Evolutionary conservation across 2,888 invertebrate genomes (phyloP).

Genomic region (Rambutsinella grinnellia): DNA sequence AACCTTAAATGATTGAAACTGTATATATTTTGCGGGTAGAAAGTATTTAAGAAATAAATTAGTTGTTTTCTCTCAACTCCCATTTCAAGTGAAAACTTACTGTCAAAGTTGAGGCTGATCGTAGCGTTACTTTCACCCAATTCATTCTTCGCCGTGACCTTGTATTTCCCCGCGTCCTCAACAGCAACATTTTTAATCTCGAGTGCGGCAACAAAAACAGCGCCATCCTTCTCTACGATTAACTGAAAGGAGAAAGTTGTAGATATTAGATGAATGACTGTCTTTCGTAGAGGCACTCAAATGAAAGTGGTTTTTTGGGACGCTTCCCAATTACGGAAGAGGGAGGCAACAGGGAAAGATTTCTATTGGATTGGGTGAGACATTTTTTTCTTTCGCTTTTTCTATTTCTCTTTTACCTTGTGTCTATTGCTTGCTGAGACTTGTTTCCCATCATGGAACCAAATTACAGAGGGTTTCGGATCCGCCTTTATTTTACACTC

Average conservation of each 20-base stretch:
- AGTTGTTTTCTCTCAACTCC: no score
- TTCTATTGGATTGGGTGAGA: conserved; percentile 12
- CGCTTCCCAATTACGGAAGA: not conserved
- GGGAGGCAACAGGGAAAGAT: conserved; percentile 5
- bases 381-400: no score
- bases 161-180: conserved; percentile 97
- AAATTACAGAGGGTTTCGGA: conserved; percentile 87
- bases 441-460: conserved; percentile 89
- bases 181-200: conserved; percentile 95
- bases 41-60: no score
- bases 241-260: conserved; percentile 74
- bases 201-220: conserved; percentile 92
- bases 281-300: not conserved
- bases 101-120: conserved; percentile 97
- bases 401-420: conserved; percentile 80
- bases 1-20: no score
- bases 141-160: conserved; percentile 97
- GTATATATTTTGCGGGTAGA: no score
- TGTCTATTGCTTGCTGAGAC: conserved; percentile 87
- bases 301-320: not conserved
- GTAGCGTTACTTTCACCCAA: conserved; percentile 97
- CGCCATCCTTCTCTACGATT: conserved; percentile 90
- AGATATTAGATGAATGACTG: not conserved
- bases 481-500: conserved; percentile 96
- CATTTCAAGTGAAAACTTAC: no score